Percentiles rank a stretch among this genome's conserved stretches.
These are phyloP conservation scores for Piezodorus guildinii DNA, from an alignment of 1,140 invertebrate species.

Conservation along the genomic window DNA sequence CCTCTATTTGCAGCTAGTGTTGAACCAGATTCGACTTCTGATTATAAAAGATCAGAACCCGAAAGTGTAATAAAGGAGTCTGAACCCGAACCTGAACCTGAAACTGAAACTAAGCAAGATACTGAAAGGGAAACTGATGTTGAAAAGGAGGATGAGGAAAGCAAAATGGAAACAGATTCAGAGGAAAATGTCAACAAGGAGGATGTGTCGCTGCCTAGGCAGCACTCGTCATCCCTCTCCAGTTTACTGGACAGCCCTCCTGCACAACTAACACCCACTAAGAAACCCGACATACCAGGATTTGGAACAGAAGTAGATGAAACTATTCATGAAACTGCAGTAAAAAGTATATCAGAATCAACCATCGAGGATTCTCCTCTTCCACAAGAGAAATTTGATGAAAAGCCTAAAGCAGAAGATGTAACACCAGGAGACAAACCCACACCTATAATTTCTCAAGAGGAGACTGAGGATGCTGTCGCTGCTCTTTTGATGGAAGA, in stretches of 20 bases:
- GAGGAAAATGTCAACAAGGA: conserved; percentile 24
- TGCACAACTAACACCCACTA: conserved; percentile 28
- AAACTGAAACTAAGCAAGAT: conserved; percentile 1
- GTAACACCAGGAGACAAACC: conserved; percentile 57
- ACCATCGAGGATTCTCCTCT: conserved; percentile 20
- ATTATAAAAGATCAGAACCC: conserved; percentile 10
- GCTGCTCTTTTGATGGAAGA: conserved; percentile 67
- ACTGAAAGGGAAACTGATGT: neutral
- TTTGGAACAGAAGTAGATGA: conserved; percentile 51
- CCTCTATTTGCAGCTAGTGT: neutral
- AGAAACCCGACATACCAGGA: conserved; percentile 51
- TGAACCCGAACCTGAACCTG: conserved; percentile 4
- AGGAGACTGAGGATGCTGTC: conserved; percentile 84
- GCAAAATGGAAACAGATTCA: conserved; percentile 22
- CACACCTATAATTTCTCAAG: conserved; percentile 73
- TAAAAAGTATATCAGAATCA: conserved; percentile 57
- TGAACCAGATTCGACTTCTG: too few relatives aligned
- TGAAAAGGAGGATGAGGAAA: conserved; percentile 4
- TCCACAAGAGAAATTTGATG: conserved; percentile 28
- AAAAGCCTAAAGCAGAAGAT: conserved; percentile 33
- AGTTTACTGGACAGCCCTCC: conserved; percentile 35
- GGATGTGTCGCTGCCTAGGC: neutral
- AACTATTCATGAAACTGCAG: conserved; percentile 63
- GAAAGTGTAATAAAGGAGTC: conserved; percentile 25
- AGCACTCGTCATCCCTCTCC: conserved; percentile 36